Conservation (phyloP, 2,113 vertebrate genomes). For the Reinhardtius hippoglossoides region DNA sequence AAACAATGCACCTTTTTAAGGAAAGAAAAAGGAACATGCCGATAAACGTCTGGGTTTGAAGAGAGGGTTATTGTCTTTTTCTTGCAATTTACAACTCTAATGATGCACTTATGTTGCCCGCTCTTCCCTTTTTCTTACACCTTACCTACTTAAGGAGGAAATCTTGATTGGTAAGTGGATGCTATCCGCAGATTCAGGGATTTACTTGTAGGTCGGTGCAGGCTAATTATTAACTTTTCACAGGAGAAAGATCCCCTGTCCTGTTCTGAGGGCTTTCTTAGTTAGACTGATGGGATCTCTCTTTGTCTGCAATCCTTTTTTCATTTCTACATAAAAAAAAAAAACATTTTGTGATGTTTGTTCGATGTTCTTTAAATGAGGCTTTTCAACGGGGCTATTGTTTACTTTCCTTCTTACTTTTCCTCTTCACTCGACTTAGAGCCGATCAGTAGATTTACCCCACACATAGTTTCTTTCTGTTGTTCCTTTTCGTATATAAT, state of each 20-base stretch:
- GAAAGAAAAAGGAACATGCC: conserved; percentile 58
- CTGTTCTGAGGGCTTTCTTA: conserved; percentile 86
- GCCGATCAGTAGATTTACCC: conserved; percentile 78
- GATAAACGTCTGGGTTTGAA: conserved; percentile 73
- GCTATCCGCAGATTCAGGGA: conserved; percentile 96
- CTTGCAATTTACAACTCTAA: conserved; percentile 98
- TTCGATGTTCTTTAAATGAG: conserved; percentile 83
- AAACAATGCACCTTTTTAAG: conserved; percentile 33
- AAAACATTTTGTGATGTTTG: conserved; percentile 85
- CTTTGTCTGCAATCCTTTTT: conserved; percentile 83
- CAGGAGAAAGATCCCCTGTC: conserved; percentile 84
- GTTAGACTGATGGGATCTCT: conserved; percentile 83
- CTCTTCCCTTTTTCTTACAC: conserved; percentile 99
- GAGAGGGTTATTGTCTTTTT: conserved; percentile 96
- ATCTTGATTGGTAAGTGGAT: conserved; percentile 99
- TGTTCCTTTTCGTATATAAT: conserved; percentile 71
- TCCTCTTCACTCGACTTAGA: conserved; percentile 77
- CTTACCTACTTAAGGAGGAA: conserved; percentile 99
- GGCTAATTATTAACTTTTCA: conserved; percentile 82
- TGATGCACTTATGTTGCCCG: conserved; percentile 99
- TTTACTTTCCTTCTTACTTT: conserved; percentile 61
- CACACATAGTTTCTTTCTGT: conserved; percentile 70
- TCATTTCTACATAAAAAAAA: conserved; percentile 82
- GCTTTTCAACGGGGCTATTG: conserved; percentile 80
- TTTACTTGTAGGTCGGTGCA: conserved; percentile 93